phyloP scores from a whole-genome alignment of 2,797 vertebrate genomes.

The Siniperca scherzeri region DNA sequence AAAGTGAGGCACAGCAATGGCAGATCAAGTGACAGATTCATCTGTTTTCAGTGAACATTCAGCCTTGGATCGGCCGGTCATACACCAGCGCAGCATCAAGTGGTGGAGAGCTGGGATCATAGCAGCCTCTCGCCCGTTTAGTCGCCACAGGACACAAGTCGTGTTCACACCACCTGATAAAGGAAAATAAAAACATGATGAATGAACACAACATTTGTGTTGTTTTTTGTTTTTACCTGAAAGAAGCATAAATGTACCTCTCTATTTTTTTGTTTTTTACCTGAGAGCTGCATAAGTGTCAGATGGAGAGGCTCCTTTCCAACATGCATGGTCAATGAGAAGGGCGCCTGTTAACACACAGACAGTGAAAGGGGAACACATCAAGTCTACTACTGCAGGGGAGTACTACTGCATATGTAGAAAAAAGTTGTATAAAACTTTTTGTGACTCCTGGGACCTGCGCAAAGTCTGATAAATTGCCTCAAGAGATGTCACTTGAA shows the following conservation, averaged over 20 bases:
- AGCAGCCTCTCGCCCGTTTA: slow-evolving; percentile 78
- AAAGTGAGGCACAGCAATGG: not conserved
- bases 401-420: not conserved
- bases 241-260: not conserved
- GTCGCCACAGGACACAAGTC: slow-evolving; percentile 85
- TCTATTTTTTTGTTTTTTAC: slow-evolving; percentile 54
- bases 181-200: slow-evolving; percentile 16
- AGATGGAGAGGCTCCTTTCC: slow-evolving; percentile 74
- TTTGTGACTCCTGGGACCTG: not conserved
- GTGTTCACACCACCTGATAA: slow-evolving; percentile 86
- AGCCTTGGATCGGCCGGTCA: slow-evolving; percentile 51
- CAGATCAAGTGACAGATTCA: not conserved
- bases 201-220: not conserved
- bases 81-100: slow-evolving; percentile 83
- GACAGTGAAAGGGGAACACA: not conserved
- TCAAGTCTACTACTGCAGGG: not conserved
- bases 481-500: not conserved
- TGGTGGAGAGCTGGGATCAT: slow-evolving; percentile 52
- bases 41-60: slow-evolving; percentile 15
- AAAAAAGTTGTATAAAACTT: not conserved
- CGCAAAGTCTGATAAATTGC: not conserved
- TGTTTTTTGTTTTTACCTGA: not conserved
- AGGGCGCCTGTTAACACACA: slow-evolving; percentile 82
- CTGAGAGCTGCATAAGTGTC: slow-evolving; percentile 83
- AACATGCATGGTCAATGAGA: slow-evolving; percentile 85